Conservation (phyloP, 30 jellyfish, hydroid and myxozoan genomes). For the Sanderia malayensis region DNA sequence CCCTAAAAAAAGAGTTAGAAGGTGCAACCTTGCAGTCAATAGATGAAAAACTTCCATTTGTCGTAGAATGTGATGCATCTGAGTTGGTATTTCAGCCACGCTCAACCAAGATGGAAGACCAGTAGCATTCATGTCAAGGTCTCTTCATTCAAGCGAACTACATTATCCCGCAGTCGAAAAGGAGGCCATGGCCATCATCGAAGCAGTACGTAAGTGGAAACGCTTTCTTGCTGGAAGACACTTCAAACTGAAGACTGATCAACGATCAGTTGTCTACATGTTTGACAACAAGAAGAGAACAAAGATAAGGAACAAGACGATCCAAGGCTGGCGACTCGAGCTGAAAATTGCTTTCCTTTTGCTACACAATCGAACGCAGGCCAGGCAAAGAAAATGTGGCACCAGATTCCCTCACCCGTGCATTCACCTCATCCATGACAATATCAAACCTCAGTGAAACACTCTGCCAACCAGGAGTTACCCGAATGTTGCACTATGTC, state of each 20-base stretch:
- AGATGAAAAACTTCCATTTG: conserved; percentile 64
- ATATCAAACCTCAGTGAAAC: background rate
- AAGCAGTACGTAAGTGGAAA: conserved; percentile 52
- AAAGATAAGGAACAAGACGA: conserved; percentile 57
- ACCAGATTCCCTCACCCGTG: background rate
- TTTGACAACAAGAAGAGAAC: conserved; percentile 59
- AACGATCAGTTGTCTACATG: conserved; percentile 66
- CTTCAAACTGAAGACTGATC: conserved; percentile 56
- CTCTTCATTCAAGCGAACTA: conserved; percentile 10
- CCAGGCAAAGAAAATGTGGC: background rate
- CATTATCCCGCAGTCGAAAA: conserved; percentile 55
- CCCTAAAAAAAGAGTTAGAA: conserved; percentile 34
- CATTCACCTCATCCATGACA: background rate
- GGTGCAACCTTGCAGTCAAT: conserved; percentile 39
- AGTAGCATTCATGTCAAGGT: conserved; percentile 57
- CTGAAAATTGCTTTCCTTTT: conserved; percentile 36
- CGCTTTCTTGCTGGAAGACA: conserved; percentile 28
- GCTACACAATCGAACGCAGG: background rate
- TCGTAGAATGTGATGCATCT: conserved; percentile 63
- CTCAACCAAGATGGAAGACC: conserved; percentile 68
- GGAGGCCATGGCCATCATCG: conserved; percentile 45
- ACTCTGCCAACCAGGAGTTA: background rate
- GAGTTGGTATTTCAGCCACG: conserved; percentile 58
- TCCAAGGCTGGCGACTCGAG: conserved; percentile 25
- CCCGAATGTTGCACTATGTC: background rate